Evolutionary conservation across 2,797 vertebrate species (phyloP), one percentile per base, ranked within the genome.

Genomic region (Phrynocephalus forsythii): DNA sequence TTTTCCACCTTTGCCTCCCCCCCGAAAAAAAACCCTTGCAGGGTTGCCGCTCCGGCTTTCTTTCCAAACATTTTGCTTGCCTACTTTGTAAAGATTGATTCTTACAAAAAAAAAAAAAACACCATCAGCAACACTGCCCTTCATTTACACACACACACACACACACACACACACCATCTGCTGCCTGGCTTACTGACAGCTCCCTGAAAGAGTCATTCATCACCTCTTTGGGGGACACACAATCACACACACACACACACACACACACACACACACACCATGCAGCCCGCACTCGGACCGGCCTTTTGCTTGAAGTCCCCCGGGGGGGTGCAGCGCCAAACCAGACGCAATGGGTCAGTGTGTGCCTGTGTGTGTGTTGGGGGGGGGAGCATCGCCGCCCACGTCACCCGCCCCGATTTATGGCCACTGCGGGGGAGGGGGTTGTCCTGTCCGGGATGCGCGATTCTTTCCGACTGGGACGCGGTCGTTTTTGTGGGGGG

Each of bases 201-300:
- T 82, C 93, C 91, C 90, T 2, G 89, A 95, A 88, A 83, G 85
- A 94, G 94, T 95, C 93, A 95, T 97, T 96, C 95, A 95, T 96
- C 91, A 87, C 90, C 89, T 88, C 91, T 92, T 94, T 94, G 89
- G 85, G 91, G 92, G 33, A 33, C 33, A 33, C 33, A 33, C 33
- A 33, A 33, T 33, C 33, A 33, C 33, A 33, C 33, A 33, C 33
- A 33, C 33, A 33, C 33, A 33, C 2, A 33, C 33, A 33, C 33
- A 33, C 3, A 33, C 3, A 33, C 33, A 33, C 2, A 33, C 33
- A 33, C 33, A 33, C 33, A 33, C 33, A 33, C 33, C 33, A 48
- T 91, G 87, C 91, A 0, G 0, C 7, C 76, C 91, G 86, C 86
- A 6, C 10, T 6, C 2, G 84, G 75, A 13, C 44, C 24, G 5